phyloP scores from a whole-genome alignment of 2,113 vertebrate genomes.

The Danionella cerebrum region DNA sequence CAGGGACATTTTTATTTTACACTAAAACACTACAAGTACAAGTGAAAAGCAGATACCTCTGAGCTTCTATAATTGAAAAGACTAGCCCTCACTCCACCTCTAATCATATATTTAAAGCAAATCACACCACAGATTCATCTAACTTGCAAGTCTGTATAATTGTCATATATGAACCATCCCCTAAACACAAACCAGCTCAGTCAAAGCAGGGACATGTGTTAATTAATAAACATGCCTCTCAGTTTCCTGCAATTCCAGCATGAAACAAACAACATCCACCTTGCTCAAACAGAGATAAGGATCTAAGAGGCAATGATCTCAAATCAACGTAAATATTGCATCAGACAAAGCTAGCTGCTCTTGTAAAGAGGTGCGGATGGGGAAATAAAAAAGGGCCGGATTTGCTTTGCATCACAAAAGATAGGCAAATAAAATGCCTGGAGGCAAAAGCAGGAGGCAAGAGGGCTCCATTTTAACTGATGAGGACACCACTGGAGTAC shows the following conservation, averaged over 20 bases:
- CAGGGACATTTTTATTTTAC: too few relatives aligned
- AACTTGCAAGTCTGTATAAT: background rate
- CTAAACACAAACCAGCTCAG: background rate
- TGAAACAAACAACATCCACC: conserved; percentile 58
- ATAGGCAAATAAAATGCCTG: conserved; percentile 23
- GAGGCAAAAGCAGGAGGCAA: background rate
- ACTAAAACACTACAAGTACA: too few relatives aligned
- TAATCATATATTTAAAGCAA: too few relatives aligned
- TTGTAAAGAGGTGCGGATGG: conserved; percentile 30
- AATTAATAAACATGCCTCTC: conserved; percentile 66
- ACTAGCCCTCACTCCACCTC: too few relatives aligned
- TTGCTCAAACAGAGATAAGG: conserved; percentile 59
- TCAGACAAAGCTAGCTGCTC: conserved; percentile 41
- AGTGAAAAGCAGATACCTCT: too few relatives aligned
- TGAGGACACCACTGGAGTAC: conserved; percentile 10
- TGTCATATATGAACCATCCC: background rate
- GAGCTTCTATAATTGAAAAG: too few relatives aligned
- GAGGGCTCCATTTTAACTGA: conserved; percentile 45
- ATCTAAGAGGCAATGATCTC: conserved; percentile 45
- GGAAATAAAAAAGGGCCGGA: conserved; percentile 21
- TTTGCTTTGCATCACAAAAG: conserved; percentile 44
- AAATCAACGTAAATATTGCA: conserved; percentile 57
- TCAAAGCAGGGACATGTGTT: conserved; percentile 14
- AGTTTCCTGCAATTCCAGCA: conserved; percentile 61
- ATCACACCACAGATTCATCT: background rate